A percentile compares a stretch with the other conserved stretches of the same genome.
Conservation (phyloP, 2,888 invertebrate species). For the Glaucopsyche alexis region DNA sequence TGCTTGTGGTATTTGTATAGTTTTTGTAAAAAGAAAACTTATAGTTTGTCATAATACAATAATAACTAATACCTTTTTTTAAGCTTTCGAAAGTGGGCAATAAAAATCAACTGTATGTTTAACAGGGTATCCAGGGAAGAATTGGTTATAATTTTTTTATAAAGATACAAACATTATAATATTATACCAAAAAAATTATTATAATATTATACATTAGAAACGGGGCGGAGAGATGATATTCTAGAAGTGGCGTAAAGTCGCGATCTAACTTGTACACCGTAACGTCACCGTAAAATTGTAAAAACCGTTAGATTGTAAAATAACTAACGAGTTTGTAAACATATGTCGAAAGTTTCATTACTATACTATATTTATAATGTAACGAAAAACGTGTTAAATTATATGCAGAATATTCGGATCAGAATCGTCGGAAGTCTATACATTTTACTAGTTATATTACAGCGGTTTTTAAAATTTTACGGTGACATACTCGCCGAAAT, state of each 20-base stretch:
- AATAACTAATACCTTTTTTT: not conserved
- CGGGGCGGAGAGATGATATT: not conserved
- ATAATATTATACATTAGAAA: not conserved
- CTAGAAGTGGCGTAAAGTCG: too few relatives aligned
- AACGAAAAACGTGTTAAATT: too few relatives aligned
- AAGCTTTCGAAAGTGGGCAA: not conserved
- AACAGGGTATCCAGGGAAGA: not conserved
- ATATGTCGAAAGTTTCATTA: too few relatives aligned
- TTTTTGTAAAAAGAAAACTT: not conserved
- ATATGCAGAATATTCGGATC: too few relatives aligned
- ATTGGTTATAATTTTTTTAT: not conserved
- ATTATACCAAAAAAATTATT: slow-evolving; percentile 4
- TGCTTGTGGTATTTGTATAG: not conserved
- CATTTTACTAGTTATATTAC: too few relatives aligned
- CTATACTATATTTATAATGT: too few relatives aligned
- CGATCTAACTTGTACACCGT: too few relatives aligned
- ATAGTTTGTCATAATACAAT: not conserved
- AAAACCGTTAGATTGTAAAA: too few relatives aligned
- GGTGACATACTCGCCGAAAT: not conserved
- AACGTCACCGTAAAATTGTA: too few relatives aligned
- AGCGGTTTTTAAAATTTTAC: too few relatives aligned
- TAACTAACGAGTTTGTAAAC: too few relatives aligned
- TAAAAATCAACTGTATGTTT: not conserved
- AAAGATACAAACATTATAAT: not conserved
- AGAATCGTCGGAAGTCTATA: too few relatives aligned